Conservation (phyloP, 2,888 invertebrate species). For the Drosophila mettleri region DNA sequence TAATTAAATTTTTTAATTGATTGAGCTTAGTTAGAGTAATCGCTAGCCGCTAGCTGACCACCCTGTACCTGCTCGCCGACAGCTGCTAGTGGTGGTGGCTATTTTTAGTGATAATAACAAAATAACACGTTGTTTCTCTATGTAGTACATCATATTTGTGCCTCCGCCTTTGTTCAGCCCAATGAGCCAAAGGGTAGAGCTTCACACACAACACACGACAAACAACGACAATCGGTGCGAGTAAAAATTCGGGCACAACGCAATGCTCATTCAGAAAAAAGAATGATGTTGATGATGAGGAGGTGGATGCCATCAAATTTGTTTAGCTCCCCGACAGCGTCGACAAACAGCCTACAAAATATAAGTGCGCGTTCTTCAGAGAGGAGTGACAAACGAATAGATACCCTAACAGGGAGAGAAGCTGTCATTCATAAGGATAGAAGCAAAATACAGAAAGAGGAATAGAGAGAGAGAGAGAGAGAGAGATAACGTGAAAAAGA, state of each 20-base stretch:
- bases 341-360: constrained; percentile 36
- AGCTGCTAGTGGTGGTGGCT: constrained; percentile 45
- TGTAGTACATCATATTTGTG: constrained; percentile 70
- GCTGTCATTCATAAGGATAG: not conserved
- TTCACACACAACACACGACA: constrained; percentile 30
- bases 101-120: constrained; percentile 72
- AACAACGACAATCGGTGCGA: constrained; percentile 29
- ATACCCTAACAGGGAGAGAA: not conserved
- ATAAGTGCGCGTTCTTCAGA: not conserved
- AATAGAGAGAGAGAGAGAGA: not conserved
- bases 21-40: constrained; percentile 1
- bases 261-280: constrained; percentile 72
- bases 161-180: constrained; percentile 33
- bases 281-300: constrained; percentile 32
- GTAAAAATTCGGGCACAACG: constrained; percentile 58
- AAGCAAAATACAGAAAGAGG: no score
- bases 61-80: constrained; percentile 57
- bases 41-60: constrained; percentile 20
- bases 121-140: constrained; percentile 67
- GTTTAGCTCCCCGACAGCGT: constrained; percentile 67
- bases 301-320: constrained; percentile 67
- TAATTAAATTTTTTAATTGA: not conserved
- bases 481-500: not conserved
- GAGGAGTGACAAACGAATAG: not conserved
- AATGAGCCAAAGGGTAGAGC: constrained; percentile 59